Conservation (phyloP, 2,888 invertebrate genomes). For the Drosophila macrospina region DNA sequence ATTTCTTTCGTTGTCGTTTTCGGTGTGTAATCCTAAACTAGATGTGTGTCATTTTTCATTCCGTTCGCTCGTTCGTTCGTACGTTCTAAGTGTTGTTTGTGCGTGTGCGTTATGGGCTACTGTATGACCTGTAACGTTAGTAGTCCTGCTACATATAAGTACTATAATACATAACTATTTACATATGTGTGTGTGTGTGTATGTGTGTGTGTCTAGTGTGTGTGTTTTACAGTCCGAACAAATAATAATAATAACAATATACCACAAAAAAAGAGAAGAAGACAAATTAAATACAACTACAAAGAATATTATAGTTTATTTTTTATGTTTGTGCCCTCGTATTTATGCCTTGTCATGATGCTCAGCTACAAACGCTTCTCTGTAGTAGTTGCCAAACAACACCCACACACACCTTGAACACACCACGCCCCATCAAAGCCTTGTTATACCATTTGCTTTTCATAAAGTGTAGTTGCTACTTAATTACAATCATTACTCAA, state of each 20-base stretch:
- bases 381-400: constrained; percentile 53
- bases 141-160: constrained; percentile 34
- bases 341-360: constrained; percentile 74
- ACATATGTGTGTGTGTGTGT: constrained; percentile 39
- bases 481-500: constrained; percentile 80
- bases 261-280: constrained; percentile 41
- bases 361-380: constrained; percentile 57
- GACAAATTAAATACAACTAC: constrained; percentile 54
- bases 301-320: constrained; percentile 56
- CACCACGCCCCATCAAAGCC: constrained; percentile 50
- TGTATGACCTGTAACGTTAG: constrained; percentile 44
- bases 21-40: constrained; percentile 55
- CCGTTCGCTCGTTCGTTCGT: constrained; percentile 20
- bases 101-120: constrained; percentile 43
- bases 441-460: constrained; percentile 69
- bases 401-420: constrained; percentile 40
- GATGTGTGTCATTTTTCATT: constrained; percentile 67
- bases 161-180: constrained; percentile 35
- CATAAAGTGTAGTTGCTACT: constrained; percentile 77
- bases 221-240: constrained; percentile 6
- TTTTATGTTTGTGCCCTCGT: constrained; percentile 61
- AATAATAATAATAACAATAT: constrained; percentile 22
- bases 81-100: constrained; percentile 56
- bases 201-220: neutral
- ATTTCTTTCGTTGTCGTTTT: constrained; percentile 62